Percentiles rank a stretch among this genome's conserved stretches.
Conservation (phyloP, 2,113 vertebrate species). For the Calyptommatus sinebrachiatus region DNA sequence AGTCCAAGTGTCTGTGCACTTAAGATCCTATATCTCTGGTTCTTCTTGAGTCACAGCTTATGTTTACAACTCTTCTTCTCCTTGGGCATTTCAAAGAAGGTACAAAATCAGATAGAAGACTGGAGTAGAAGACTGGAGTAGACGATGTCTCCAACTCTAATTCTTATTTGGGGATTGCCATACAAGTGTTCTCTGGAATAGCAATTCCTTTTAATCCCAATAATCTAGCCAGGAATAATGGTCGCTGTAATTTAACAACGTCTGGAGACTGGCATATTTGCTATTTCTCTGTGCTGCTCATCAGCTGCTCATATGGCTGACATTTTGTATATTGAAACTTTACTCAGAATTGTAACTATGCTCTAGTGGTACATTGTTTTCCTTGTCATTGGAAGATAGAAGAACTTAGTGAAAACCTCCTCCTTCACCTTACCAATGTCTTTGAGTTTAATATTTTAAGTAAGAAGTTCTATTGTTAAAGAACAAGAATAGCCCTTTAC, state of each 20-base stretch:
- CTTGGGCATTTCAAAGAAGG: not conserved
- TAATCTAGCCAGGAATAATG: too few relatives aligned
- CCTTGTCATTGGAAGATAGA: not conserved
- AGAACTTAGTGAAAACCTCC: not conserved
- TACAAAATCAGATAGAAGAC: too few relatives aligned
- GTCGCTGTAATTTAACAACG: too few relatives aligned
- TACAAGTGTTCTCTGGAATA: too few relatives aligned
- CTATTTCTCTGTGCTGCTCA: too few relatives aligned
- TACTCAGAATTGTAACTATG: not conserved
- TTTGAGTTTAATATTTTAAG: not conserved
- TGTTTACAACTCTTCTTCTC: not conserved
- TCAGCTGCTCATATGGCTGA: not conserved
- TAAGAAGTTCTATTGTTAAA: not conserved
- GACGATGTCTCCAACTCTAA: not conserved
- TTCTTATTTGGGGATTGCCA: not conserved
- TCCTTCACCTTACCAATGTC: not conserved
- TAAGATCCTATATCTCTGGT: not conserved
- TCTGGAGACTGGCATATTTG: too few relatives aligned
- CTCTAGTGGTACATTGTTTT: not conserved
- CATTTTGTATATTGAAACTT: not conserved
- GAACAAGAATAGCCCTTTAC: conserved; percentile 1
- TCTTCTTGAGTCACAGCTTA: not conserved
- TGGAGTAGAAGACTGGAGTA: not conserved
- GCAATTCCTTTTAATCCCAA: too few relatives aligned
- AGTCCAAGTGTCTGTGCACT: not conserved